Conservation (phyloP, 2,888 invertebrate species). For the Oxyteleia sp. region DNA sequence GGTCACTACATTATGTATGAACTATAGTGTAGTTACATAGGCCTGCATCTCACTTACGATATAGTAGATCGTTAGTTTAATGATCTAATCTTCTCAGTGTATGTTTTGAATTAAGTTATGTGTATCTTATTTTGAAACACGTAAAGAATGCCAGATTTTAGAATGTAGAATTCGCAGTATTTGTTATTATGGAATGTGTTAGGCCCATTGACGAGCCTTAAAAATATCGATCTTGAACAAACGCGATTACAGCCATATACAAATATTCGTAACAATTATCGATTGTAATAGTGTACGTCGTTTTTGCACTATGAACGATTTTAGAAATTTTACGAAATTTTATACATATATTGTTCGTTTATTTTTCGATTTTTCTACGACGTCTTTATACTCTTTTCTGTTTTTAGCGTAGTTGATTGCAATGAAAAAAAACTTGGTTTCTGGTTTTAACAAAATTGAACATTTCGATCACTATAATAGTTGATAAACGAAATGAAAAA, state of each 20-base stretch:
- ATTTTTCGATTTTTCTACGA: constrained; percentile 58
- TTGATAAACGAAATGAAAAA: background rate
- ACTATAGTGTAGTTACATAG: no score
- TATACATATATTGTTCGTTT: constrained; percentile 57
- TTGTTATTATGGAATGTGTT: constrained; percentile 12
- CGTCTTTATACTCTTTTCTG: constrained; percentile 52
- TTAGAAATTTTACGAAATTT: constrained; percentile 61
- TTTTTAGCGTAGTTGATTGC: background rate
- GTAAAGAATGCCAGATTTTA: no score
- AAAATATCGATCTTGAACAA: constrained; percentile 18
- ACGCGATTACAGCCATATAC: constrained; percentile 48
- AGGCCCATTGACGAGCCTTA: background rate
- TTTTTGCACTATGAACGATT: constrained; percentile 63
- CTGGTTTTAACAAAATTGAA: constrained; percentile 11
- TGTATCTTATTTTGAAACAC: no score
- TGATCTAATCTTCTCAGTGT: no score
- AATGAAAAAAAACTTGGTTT: background rate
- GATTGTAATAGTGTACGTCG: constrained; percentile 63
- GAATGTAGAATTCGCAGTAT: constrained; percentile 8
- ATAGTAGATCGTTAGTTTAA: no score
- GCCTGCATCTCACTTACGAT: no score
- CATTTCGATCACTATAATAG: constrained; percentile 10
- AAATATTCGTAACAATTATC: constrained; percentile 66
- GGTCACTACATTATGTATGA: no score
- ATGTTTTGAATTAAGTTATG: no score